A percentile compares a stretch with the other conserved stretches of the same genome.
Evolutionary conservation across 2,888 invertebrate species (phyloP).

Genomic region (Pogonocherus hispidulus): DNA sequence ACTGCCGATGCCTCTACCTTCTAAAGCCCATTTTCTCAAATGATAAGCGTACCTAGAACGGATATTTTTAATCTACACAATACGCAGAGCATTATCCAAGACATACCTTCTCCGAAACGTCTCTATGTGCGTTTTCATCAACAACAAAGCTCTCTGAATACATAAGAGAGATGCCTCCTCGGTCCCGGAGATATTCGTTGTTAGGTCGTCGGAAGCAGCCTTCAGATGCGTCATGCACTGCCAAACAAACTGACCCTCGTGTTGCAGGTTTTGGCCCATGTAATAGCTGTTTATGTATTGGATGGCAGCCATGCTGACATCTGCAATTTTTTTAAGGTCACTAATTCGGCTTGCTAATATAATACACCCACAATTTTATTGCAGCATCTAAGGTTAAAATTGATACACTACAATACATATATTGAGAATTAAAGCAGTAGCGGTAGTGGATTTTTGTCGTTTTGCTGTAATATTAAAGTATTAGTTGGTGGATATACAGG

Average conservation of each 20-base stretch:
- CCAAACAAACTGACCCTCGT: constrained; percentile 93
- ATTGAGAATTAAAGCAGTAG: too few species aligned
- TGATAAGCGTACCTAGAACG: constrained; percentile 87
- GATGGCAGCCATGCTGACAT: constrained; percentile 95
- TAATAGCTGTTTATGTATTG: constrained; percentile 95
- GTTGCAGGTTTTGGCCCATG: constrained; percentile 91
- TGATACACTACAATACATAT: too few species aligned
- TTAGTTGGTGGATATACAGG: too few species aligned
- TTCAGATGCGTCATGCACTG: constrained; percentile 94
- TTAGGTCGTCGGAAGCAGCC: constrained; percentile 83
- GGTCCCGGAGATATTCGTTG: constrained; percentile 62
- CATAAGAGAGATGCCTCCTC: constrained; percentile 89
- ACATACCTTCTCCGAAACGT: constrained; percentile 84
- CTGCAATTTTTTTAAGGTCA: constrained; percentile 62
- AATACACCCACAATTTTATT: background rate
- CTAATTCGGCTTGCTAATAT: background rate
- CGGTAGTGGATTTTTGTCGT: too few species aligned
- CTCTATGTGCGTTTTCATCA: constrained; percentile 93
- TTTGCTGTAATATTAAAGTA: too few species aligned
- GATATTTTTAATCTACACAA: too few species aligned
- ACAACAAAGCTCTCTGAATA: constrained; percentile 89
- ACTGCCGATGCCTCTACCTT: constrained; percentile 83
- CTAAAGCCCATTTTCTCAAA: constrained; percentile 89
- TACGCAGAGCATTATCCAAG: too few species aligned
- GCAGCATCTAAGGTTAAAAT: too few species aligned